Percentiles rank a stretch among this genome's conserved stretches.
Evolutionary conservation across 1,140 invertebrate genomes (phyloP).

Genomic region (Bombyx mori): ASM3026992v2 NC_085111.1:7877501-7878000

Average conservation of each 20-base stretch:
- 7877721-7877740: no score
- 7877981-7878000: constrained; percentile 44
- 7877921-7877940: constrained; percentile 45
- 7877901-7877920: constrained; percentile 28
- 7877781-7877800: constrained; percentile 1
- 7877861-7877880: no score
- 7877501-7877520: constrained; percentile 6
- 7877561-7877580: constrained; percentile 15
- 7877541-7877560: neutral
- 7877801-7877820: neutral
- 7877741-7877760: neutral
- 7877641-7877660: constrained; percentile 33
- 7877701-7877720: constrained; percentile 30
- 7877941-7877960: constrained; percentile 23
- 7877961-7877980: constrained; percentile 51
- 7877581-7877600: constrained; percentile 61
- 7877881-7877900: constrained; percentile 24
- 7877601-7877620: constrained; percentile 63
- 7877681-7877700: constrained; percentile 61
- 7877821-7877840: no score
- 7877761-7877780: neutral
- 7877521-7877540: neutral
- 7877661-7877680: constrained; percentile 36
- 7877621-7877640: constrained; percentile 59
- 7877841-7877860: constrained; percentile 9